These are phyloP conservation scores for Pipistrellus kuhlii DNA, from an alignment of 2,797 vertebrate species.

Conservation along the genomic window DNA sequence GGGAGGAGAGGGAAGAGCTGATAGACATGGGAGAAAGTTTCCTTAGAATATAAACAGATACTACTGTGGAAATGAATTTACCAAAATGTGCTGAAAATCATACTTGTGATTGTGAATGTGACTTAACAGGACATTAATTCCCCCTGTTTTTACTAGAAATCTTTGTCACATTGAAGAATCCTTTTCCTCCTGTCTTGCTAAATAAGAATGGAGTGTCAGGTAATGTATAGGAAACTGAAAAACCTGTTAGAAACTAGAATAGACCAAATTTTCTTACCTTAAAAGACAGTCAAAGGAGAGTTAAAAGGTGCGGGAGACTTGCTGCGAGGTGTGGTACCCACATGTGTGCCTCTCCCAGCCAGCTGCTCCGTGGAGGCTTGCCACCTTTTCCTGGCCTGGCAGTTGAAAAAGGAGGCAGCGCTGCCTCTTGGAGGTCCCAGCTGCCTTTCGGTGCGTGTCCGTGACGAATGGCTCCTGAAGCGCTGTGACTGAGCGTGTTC, in stretches of 20 bases:
- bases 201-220: neutral
- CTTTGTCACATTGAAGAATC: neutral
- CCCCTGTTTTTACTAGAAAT: neutral
- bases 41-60: neutral
- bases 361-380: neutral
- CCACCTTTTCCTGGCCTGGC: neutral
- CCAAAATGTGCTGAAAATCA: neutral
- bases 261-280: neutral
- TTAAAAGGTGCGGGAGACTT: neutral
- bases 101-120: neutral
- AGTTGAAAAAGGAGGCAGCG: neutral
- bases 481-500: rapidly evolving
- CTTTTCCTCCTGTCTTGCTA: neutral
- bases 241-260: neutral
- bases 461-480: neutral
- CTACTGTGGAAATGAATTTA: neutral
- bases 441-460: neutral
- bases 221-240: neutral
- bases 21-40: neutral
- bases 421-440: neutral
- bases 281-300: neutral
- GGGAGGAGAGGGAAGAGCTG: too few relatives aligned
- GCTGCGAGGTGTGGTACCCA: neutral
- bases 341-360: rapidly evolving
- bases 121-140: neutral